phyloP scores from a whole-genome alignment of 1,140 invertebrate genomes.

The Rhopalosiphum maidis region DNA sequence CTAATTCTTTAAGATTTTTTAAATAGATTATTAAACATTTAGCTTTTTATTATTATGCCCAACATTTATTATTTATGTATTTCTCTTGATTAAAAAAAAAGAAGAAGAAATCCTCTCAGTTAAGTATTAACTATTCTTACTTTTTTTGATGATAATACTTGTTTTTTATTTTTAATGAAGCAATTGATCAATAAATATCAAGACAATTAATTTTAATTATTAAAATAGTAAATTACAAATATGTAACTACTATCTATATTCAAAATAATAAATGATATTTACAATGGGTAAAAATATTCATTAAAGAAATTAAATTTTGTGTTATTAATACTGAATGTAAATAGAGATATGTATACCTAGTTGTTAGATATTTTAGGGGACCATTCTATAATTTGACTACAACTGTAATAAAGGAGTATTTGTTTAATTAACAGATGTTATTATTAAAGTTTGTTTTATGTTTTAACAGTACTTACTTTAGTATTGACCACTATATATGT shows the following conservation, averaged over 20 bases:
- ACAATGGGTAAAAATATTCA: background rate
- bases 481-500: background rate
- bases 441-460: background rate
- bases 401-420: background rate
- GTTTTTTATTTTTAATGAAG: background rate
- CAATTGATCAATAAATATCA: background rate
- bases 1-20: background rate
- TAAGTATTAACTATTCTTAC: no score
- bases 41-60: background rate
- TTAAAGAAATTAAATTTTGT: background rate
- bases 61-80: background rate
- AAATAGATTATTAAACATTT: background rate
- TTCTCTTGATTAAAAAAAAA: background rate
- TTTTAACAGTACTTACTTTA: background rate
- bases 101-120: no score
- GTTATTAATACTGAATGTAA: background rate
- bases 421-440: background rate
- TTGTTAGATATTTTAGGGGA: background rate
- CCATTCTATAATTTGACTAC: background rate
- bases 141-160: no score
- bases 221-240: background rate
- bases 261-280: background rate
- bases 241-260: no score
- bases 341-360: background rate
- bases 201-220: background rate